Conservation (phyloP, 2,888 invertebrate species). For the Phoenoteleia sp. region DNA sequence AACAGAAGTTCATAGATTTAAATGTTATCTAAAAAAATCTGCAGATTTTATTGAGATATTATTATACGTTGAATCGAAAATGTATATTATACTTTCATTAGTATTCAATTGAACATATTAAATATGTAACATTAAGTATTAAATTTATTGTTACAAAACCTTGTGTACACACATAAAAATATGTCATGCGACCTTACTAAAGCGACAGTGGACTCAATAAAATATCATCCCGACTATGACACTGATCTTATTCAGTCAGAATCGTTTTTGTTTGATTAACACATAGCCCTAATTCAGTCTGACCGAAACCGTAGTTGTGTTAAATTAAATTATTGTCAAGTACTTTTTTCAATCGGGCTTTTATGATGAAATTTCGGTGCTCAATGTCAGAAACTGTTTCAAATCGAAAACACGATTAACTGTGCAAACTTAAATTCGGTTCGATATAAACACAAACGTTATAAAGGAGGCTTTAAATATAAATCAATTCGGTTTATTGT, state of each 20-base stretch:
- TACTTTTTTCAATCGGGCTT: slow-evolving; percentile 70
- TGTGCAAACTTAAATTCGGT: neutral
- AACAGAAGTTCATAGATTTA: too few species aligned
- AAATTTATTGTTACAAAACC: too few species aligned
- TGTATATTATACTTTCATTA: too few species aligned
- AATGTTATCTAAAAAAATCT: too few species aligned
- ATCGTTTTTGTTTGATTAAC: slow-evolving; percentile 77
- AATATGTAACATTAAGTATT: too few species aligned
- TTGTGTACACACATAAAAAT: too few species aligned
- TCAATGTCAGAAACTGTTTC: too few species aligned
- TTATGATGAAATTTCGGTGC: neutral
- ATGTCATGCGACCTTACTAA: too few species aligned
- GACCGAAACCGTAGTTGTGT: slow-evolving; percentile 83
- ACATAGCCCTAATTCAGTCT: slow-evolving; percentile 80
- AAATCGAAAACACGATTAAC: too few species aligned
- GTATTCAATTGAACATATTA: too few species aligned
- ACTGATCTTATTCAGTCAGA: slow-evolving; percentile 78
- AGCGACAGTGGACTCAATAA: slow-evolving; percentile 52
- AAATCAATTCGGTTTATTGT: slow-evolving; percentile 50
- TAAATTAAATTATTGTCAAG: slow-evolving; percentile 79
- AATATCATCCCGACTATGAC: slow-evolving; percentile 37
- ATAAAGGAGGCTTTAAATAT: slow-evolving; percentile 35
- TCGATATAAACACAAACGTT: slow-evolving; percentile 1
- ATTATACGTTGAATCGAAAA: too few species aligned
- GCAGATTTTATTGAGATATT: too few species aligned